Base-by-base conservation (phyloP, 2,797 vertebrate genomes). In the Notolepis coatsorum region DNA sequence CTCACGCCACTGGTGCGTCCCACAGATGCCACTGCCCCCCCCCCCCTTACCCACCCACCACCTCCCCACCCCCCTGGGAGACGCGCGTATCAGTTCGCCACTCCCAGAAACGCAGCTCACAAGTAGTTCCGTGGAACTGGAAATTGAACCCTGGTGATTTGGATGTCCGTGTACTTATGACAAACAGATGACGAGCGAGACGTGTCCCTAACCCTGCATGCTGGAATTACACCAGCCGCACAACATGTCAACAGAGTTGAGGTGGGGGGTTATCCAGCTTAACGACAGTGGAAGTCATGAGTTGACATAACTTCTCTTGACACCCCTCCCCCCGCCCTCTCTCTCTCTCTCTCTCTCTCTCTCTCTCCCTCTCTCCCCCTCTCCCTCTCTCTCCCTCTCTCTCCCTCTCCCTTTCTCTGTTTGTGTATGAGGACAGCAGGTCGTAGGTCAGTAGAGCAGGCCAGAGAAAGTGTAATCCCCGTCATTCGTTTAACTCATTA, bases 401-500 rank as follows among this genome's bases (percentile, higher is more conserved):
- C 46, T n/a, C 24, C 9, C 25, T 12, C 20, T 23, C 20, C 23
- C 3, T 45, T 20, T 23, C 42, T 43, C 8, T n/a, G n/a, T n/a
- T 50, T 63, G 67, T 24, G 72, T 48, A 28, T 48, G 30, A 61
- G 70, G 60, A 47, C 42, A 68, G 48, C 0, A 24, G 83, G 78
- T 84, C 79, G 81, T 58, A 68, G 79, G 68, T 90, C 81, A 88
- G 72, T 75, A 55, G 82, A 84, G 79, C 72, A 87, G 81, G 82
- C 65, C 74, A 72, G 82, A 63, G 84, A 90, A 84, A 89, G 90
- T 86, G 28, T 83, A 88, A 90, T 71, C 69, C 80, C 63, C 71
- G 58, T 85, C 49, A 84, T 80, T 78, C 43, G 46, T 64, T 88
- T 75, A 90, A 75, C 54, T 73, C 48, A 35, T 79, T 80, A 82